phyloP scores from a whole-genome alignment of 2,797 vertebrate species.

The Clarias laeviceps region DNA sequence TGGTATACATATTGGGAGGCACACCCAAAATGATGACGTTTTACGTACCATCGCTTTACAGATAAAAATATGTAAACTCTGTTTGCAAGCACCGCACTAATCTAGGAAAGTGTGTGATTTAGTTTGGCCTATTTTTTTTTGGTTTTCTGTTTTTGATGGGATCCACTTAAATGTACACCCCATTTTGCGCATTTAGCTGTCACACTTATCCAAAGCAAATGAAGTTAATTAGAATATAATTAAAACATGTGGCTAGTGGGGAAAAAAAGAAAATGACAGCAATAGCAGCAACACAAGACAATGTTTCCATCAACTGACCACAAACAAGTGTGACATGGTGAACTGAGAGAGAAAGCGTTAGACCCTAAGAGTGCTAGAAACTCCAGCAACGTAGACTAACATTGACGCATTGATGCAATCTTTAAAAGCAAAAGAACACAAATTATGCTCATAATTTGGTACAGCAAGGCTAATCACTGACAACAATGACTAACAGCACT shows the following conservation, averaged over 20 bases:
- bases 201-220: neutral
- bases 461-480: neutral
- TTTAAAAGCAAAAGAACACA: neutral
- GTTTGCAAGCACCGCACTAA: neutral
- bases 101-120: neutral
- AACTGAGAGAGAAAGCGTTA: neutral
- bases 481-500: neutral
- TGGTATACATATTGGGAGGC: neutral
- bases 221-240: neutral
- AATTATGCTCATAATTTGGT: neutral
- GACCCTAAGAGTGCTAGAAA: neutral
- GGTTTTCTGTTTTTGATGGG: neutral
- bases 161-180: neutral
- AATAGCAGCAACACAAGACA: neutral
- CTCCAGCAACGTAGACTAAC: neutral
- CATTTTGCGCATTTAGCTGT: neutral
- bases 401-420: neutral
- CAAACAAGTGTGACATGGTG: constrained; percentile 2
- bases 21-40: too few species aligned
- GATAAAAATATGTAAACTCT: neutral
- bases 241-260: neutral
- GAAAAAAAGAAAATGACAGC: neutral
- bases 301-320: constrained; percentile 21
- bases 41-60: neutral
- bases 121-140: neutral